Evolutionary conservation across 2,797 vertebrate species (phyloP).

Genomic region (Megalops cyprinoides): DNA sequence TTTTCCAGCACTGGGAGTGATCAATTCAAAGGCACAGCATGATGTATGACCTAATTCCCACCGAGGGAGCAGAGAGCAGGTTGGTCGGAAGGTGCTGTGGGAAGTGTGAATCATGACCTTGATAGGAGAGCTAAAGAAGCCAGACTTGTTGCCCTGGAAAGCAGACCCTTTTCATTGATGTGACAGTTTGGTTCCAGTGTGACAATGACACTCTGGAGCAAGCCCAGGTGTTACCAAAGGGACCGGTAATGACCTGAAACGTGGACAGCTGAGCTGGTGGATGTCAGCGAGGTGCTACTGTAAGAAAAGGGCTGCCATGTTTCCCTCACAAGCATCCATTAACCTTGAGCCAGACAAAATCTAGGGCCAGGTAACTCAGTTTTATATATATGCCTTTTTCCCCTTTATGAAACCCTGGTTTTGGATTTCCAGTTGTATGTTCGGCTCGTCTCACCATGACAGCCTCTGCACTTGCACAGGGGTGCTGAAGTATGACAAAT

Average conservation of each 20-base stretch:
- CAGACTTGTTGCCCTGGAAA: not conserved
- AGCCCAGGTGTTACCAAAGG: not conserved
- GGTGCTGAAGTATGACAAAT: too few species aligned
- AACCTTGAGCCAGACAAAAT: not conserved
- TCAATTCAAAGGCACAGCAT: not conserved
- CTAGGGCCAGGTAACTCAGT: too few species aligned
- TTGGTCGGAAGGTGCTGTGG: not conserved
- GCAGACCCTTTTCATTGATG: not conserved
- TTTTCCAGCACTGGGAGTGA: not conserved
- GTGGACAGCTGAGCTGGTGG: not conserved
- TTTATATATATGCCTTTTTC: too few species aligned
- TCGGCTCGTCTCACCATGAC: too few species aligned
- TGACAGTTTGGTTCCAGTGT: not conserved
- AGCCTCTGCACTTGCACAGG: too few species aligned
- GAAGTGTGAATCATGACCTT: not conserved
- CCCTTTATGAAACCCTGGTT: too few species aligned
- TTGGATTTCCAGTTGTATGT: too few species aligned
- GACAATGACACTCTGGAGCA: not conserved
- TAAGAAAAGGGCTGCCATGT: not conserved
- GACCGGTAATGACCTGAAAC: not conserved
- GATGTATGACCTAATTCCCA: constrained; percentile 8
- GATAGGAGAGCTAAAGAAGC: not conserved
- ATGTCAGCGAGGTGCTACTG: not conserved
- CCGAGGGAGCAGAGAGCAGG: not conserved
- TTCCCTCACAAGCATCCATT: not conserved